Evolutionary conservation across 92 coral and sea anemone species (phyloP).

Genomic region (Phenganax marumi): DNA sequence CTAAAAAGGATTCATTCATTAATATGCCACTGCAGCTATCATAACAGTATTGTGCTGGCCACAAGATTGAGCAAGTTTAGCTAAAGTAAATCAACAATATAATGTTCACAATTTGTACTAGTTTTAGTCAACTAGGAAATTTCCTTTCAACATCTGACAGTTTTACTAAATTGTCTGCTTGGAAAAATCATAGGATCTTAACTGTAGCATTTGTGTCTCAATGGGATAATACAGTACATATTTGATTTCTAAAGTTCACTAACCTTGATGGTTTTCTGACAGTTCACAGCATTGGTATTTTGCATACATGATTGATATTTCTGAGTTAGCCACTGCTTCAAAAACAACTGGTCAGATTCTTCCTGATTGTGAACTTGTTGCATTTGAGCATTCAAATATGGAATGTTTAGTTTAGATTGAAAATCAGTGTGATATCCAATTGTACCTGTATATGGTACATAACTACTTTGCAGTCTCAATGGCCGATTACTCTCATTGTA

Average conservation of each 20-base stretch:
- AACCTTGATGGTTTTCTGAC: constrained; percentile 25
- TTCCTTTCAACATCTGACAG: too few species aligned
- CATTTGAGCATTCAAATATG: background rate
- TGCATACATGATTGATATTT: background rate
- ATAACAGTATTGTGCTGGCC: background rate
- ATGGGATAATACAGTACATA: too few species aligned
- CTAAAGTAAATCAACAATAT: constrained; percentile 17
- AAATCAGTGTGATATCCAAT: background rate
- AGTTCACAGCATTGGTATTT: background rate
- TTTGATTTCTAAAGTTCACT: background rate
- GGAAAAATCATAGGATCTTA: background rate
- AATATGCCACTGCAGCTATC: background rate
- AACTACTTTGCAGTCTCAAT: too few species aligned
- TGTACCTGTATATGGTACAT: too few species aligned
- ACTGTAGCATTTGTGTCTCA: background rate
- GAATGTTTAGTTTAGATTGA: background rate
- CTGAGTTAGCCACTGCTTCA: constrained; percentile 13
- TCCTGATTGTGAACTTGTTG: constrained; percentile 16
- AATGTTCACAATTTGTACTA: background rate
- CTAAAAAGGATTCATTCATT: constrained; percentile 42
- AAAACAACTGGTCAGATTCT: constrained; percentile 22
- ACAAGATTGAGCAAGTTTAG: constrained; percentile 23
- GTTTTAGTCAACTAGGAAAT: too few species aligned
- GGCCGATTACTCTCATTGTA: too few species aligned
- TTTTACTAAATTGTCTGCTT: too few species aligned